Percentiles rank a stretch among this genome's conserved stretches.
Conservation (phyloP, 2,113 vertebrate species). For the Mormyrus iriodes region DNA sequence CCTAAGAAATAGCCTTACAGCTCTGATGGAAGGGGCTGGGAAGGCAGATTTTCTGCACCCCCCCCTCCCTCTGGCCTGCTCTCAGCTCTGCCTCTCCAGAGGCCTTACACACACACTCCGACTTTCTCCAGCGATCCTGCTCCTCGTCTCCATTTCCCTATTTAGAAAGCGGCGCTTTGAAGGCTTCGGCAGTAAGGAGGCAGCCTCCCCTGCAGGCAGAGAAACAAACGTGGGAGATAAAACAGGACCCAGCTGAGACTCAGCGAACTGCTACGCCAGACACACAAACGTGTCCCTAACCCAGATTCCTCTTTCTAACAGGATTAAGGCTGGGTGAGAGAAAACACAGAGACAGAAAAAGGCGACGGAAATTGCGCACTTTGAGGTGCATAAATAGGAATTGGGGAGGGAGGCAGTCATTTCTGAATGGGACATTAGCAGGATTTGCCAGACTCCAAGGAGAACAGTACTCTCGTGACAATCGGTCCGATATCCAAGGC, state of each 20-base stretch:
- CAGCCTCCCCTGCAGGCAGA: constrained; percentile 8
- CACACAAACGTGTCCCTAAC: constrained; percentile 20
- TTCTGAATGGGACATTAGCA: constrained; percentile 3
- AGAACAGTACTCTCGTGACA: background rate
- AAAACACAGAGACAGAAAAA: constrained; percentile 3
- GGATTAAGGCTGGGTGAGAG: constrained; percentile 17
- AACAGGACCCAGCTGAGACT: constrained; percentile 17
- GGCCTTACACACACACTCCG: background rate
- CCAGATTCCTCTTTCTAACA: constrained; percentile 21
- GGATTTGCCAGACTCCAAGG: constrained; percentile 18
- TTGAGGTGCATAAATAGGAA: constrained; percentile 12
- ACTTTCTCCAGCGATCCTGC: background rate
- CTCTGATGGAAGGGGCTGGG: background rate
- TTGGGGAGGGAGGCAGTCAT: background rate
- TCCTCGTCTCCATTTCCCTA: constrained; percentile 2
- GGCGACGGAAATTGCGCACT: constrained; percentile 19
- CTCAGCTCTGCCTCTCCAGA: background rate
- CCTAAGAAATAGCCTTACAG: background rate
- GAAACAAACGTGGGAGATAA: constrained; percentile 1
- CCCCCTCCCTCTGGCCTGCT: background rate
- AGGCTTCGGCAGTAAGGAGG: background rate
- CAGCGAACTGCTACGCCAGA: constrained; percentile 14
- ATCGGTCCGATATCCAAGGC: background rate
- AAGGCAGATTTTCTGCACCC: background rate
- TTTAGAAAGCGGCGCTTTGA: background rate